Conservation (phyloP, 1,140 invertebrate species). For the Stegodyphus mimosarum region DNA sequence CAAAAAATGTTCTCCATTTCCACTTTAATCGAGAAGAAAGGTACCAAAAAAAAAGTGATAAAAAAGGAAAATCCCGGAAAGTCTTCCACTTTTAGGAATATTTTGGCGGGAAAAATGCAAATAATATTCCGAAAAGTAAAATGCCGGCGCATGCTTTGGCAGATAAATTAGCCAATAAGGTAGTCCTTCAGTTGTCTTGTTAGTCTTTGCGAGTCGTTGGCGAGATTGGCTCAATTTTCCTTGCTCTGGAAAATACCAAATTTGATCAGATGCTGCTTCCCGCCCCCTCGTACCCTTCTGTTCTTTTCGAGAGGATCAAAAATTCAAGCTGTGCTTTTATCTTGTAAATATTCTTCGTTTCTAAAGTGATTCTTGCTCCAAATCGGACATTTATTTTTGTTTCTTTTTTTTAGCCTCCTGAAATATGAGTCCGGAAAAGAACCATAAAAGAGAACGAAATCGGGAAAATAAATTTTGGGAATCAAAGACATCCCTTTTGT, state of each 20-base stretch:
- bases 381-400: slow-evolving; percentile 7
- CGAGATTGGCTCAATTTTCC: slow-evolving; percentile 39
- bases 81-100: background rate
- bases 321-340: slow-evolving; percentile 14
- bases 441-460: background rate
- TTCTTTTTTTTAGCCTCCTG: background rate
- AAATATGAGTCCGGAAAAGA: slow-evolving; percentile 23
- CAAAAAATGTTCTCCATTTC: too few relatives aligned
- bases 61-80: background rate
- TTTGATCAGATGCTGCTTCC: background rate
- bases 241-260: background rate
- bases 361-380: slow-evolving; percentile 1
- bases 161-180: slow-evolving; percentile 37
- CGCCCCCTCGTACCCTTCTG: too few relatives aligned
- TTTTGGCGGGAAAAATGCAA: background rate
- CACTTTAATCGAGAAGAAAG: too few relatives aligned
- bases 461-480: slow-evolving; percentile 33
- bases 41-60: background rate
- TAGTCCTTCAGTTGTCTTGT: background rate
- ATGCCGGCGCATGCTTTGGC: background rate
- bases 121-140: background rate
- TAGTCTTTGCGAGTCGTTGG: slow-evolving; percentile 3
- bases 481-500: slow-evolving; percentile 24
- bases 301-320: background rate
- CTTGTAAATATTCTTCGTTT: slow-evolving; percentile 34